A percentile compares a stretch with the other conserved stretches of the same genome.
Evolutionary conservation across 2,113 vertebrate genomes (phyloP).

Genomic region (Hydropotes inermis): DNA sequence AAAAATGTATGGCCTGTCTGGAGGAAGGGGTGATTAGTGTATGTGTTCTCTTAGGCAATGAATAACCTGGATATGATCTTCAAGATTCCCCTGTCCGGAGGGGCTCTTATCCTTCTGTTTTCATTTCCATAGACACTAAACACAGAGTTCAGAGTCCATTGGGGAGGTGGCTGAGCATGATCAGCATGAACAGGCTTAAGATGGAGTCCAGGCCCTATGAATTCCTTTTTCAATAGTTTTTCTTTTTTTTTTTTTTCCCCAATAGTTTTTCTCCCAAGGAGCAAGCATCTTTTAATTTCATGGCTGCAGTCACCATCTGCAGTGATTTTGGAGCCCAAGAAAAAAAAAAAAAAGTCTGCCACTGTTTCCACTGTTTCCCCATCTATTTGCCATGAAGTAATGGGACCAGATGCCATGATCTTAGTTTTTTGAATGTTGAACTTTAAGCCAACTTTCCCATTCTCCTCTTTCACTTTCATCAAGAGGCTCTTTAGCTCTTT

Average conservation of each 20-base stretch:
- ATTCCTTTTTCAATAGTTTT: not conserved
- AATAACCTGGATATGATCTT: no score
- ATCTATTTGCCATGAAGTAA: not conserved
- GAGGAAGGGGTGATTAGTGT: no score
- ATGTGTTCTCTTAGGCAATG: no score
- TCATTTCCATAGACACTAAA: no score
- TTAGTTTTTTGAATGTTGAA: not conserved
- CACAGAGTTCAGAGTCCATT: no score
- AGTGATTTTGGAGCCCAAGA: not conserved
- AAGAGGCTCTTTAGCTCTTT: not conserved
- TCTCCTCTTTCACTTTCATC: not conserved
- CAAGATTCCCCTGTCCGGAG: no score
- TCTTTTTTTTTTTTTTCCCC: not conserved
- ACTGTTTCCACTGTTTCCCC: not conserved
- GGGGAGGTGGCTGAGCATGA: no score
- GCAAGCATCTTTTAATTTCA: not conserved
- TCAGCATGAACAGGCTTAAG: no score
- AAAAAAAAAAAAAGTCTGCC: not conserved
- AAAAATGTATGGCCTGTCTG: no score
- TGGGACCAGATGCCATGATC: not conserved
- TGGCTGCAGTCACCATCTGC: not conserved
- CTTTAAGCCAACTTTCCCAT: not conserved
- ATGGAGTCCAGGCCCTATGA: no score
- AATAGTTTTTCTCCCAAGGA: not conserved
- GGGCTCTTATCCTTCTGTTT: no score